These are phyloP conservation scores for Tragelaphus eurycerus DNA, from an alignment of 2,797 vertebrate genomes.

Conservation along the genomic window DNA sequence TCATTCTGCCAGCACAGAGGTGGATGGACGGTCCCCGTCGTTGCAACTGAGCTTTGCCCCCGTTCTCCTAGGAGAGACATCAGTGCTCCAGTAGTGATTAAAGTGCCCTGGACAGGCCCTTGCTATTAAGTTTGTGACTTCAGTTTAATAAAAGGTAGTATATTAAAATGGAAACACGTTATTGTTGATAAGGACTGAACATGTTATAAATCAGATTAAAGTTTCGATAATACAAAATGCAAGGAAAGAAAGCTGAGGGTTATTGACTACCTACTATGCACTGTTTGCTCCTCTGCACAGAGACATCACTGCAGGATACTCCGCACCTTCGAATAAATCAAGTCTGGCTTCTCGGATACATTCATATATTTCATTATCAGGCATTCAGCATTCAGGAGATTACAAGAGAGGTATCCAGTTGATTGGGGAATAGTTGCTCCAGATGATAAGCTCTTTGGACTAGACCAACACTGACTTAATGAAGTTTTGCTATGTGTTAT, in stretches of 20 bases:
- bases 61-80: slow-evolving; percentile 65
- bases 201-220: background rate
- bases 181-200: slow-evolving; percentile 45
- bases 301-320: background rate
- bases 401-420: slow-evolving; percentile 51
- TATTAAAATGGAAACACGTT: slow-evolving; percentile 60
- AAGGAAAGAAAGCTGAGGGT: background rate
- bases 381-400: background rate
- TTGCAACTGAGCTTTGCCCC: background rate
- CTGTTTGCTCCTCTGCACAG: background rate
- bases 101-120: slow-evolving; percentile 24
- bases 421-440: slow-evolving; percentile 52
- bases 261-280: slow-evolving; percentile 13
- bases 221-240: background rate
- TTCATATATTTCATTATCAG: slow-evolving; percentile 69
- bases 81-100: slow-evolving; percentile 38
- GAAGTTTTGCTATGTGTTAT: slow-evolving; percentile 48
- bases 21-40: background rate
- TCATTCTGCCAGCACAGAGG: slow-evolving; percentile 47
- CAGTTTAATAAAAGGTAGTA: slow-evolving; percentile 63
- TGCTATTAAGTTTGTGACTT: slow-evolving; percentile 45
- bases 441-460: slow-evolving; percentile 56
- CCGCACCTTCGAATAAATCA: background rate
- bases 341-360: slow-evolving; percentile 27
- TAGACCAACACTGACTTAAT: slow-evolving; percentile 53